phyloP scores from a whole-genome alignment of 2,888 invertebrate species.

The Mactromeris polynyma region DNA sequence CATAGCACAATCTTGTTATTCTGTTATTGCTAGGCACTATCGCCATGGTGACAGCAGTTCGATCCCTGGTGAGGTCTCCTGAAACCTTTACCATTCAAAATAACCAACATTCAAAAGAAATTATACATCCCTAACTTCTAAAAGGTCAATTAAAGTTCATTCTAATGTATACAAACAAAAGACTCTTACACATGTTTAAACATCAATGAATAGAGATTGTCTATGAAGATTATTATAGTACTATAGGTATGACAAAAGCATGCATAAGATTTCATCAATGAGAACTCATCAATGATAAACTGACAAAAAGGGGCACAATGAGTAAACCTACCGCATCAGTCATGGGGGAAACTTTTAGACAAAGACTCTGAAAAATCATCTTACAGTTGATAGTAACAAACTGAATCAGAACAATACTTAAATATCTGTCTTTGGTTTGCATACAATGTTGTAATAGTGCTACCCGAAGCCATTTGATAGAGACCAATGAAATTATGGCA shows the following conservation, averaged over 20 bases:
- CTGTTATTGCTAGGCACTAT: too few species aligned
- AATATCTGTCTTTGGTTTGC: neutral
- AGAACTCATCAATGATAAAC: neutral
- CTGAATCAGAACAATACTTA: neutral
- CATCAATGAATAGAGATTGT: neutral
- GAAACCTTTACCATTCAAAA: too few species aligned
- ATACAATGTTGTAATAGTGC: neutral
- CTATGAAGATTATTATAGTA: neutral
- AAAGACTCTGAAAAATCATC: neutral
- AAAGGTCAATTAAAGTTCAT: slow-evolving; percentile 2
- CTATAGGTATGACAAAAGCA: neutral
- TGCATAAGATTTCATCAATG: neutral
- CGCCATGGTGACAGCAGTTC: too few species aligned
- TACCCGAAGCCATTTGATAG: neutral
- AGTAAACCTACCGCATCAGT: neutral
- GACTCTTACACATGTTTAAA: neutral
- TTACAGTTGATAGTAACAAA: neutral
- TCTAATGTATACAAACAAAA: neutral
- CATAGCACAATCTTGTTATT: too few species aligned
- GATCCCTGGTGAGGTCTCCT: too few species aligned
- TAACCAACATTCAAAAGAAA: too few species aligned
- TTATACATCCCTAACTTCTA: too few species aligned
- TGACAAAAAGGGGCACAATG: neutral
- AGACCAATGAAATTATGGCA: neutral
- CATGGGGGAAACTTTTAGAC: neutral